phyloP scores from a whole-genome alignment of 2,797 vertebrate species.

The Scarus forsteni region DNA sequence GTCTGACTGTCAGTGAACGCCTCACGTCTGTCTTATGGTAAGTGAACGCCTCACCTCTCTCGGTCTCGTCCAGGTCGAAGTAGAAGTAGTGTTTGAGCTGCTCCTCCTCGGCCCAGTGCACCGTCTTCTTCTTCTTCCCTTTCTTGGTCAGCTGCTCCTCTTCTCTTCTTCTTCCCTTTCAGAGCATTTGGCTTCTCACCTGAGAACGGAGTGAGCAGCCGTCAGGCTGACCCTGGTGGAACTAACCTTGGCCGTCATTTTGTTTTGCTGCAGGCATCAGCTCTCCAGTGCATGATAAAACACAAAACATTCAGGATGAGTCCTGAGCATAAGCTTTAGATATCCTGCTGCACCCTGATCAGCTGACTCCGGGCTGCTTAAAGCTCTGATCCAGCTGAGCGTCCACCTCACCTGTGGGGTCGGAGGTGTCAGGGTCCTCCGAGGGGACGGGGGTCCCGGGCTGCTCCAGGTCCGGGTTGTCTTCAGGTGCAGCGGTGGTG shows the following conservation, averaged over 20 bases:
- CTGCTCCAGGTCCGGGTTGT: conserved; percentile 88
- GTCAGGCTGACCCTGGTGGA: too few relatives aligned
- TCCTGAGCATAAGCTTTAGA: too few relatives aligned
- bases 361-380: too few relatives aligned
- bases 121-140: conserved; percentile 93
- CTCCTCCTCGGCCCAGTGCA: conserved; percentile 93
- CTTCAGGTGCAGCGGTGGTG: conserved; percentile 73
- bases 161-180: conserved; percentile 85
- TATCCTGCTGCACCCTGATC: too few relatives aligned
- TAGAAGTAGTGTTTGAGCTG: conserved; percentile 94
- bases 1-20: too few relatives aligned
- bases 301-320: too few relatives aligned
- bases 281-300: too few relatives aligned
- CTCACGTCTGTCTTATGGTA: neutral
- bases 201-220: conserved; percentile 18
- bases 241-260: too few relatives aligned
- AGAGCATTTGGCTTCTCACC: conserved; percentile 82
- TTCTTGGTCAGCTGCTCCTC: conserved; percentile 89
- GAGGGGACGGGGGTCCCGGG: conserved; percentile 92
- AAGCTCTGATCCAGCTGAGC: neutral
- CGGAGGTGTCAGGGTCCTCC: conserved; percentile 90
- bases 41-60: conserved; percentile 84
- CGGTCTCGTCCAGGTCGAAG: conserved; percentile 95
- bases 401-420: conserved; percentile 78
- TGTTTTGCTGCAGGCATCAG: too few relatives aligned